phyloP scores from a whole-genome alignment of 2,113 vertebrate genomes.

The Pteruthius melanotis region DNA sequence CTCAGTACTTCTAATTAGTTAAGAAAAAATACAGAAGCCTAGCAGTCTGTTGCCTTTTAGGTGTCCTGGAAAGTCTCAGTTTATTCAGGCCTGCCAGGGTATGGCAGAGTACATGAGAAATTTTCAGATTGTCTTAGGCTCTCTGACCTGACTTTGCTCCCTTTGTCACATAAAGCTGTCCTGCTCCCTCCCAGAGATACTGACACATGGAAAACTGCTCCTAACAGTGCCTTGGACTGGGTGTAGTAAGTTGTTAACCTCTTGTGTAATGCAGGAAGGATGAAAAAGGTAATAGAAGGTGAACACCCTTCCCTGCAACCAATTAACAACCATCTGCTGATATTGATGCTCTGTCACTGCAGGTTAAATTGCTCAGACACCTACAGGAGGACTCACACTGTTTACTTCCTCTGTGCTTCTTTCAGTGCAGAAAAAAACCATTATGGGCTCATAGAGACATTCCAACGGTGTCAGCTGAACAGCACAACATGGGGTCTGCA shows the following conservation, averaged over 20 bases:
- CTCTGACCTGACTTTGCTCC: background rate
- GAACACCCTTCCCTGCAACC: slow-evolving; percentile 1
- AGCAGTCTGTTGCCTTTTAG: background rate
- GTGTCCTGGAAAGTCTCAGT: background rate
- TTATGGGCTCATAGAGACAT: background rate
- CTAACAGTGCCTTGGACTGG: background rate
- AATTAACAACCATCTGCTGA: background rate
- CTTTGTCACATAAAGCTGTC: background rate
- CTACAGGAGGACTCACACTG: background rate
- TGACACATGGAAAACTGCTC: background rate
- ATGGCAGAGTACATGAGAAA: background rate
- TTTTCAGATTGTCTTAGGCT: background rate
- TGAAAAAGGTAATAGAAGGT: background rate
- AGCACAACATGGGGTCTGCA: background rate
- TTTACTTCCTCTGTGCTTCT: background rate
- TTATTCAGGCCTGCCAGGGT: background rate
- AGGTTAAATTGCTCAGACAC: background rate
- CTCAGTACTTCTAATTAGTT: background rate
- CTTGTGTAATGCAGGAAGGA: slow-evolving; percentile 14
- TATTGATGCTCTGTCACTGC: background rate
- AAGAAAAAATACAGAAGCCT: background rate
- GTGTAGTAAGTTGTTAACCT: background rate
- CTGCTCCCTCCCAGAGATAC: background rate
- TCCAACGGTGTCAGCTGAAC: rapidly evolving
- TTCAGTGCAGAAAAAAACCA: background rate